Conservation (phyloP, 2,888 invertebrate genomes). For the Polyploca ridens region DNA sequence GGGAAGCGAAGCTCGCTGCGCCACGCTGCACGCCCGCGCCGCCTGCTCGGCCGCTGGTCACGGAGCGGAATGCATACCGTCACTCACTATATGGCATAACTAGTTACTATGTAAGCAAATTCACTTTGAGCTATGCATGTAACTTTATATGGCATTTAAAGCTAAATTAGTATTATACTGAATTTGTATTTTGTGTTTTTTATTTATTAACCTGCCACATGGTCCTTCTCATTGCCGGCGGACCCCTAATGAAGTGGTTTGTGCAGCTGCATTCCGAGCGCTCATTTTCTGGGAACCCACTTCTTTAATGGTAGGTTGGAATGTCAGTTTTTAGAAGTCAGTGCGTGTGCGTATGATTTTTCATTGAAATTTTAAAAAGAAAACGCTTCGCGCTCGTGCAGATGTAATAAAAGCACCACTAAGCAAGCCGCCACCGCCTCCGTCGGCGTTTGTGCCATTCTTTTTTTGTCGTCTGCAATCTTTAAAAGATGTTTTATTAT, state of each 20-base stretch:
- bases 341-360: constrained; percentile 70
- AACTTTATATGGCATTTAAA: background rate
- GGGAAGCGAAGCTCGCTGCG: constrained; percentile 31
- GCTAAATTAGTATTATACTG: background rate
- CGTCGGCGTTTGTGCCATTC: constrained; percentile 50
- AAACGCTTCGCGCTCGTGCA: constrained; percentile 48
- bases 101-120: background rate
- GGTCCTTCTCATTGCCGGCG: constrained; percentile 36
- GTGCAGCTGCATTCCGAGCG: constrained; percentile 68
- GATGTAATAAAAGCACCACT: constrained; percentile 62
- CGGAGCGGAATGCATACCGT: constrained; percentile 4
- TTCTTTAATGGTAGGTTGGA: constrained; percentile 67
- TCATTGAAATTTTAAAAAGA: constrained; percentile 78
- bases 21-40: too few species aligned
- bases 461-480: constrained; percentile 66
- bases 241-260: constrained; percentile 66
- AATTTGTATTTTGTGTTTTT: too few species aligned
- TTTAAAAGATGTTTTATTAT: constrained; percentile 59
- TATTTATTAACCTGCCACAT: constrained; percentile 13
- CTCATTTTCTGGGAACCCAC: constrained; percentile 75
- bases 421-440: constrained; percentile 43
- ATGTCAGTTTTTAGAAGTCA: constrained; percentile 65
- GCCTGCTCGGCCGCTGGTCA: background rate
- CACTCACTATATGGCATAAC: background rate
- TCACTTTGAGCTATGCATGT: background rate